Evolutionary conservation across 2,797 vertebrate genomes (phyloP).

Genomic region (Picus viridis): DNA sequence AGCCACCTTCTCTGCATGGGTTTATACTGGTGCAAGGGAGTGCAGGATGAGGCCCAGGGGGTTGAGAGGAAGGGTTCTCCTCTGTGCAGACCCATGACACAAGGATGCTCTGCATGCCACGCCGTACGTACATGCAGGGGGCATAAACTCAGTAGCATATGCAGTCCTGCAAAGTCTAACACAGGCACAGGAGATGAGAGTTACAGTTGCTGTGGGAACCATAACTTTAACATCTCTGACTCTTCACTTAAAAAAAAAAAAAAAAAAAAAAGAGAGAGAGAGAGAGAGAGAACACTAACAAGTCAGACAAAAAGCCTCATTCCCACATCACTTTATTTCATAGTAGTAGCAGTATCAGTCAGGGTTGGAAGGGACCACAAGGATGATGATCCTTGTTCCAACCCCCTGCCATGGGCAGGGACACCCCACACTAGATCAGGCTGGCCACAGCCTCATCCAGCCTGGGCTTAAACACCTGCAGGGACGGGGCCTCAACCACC

Average conservation of each 20-base stretch:
- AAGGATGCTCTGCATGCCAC: not conserved
- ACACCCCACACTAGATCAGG: too few relatives aligned
- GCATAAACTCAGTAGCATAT: slow-evolving; percentile 2
- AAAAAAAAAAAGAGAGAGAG: too few relatives aligned
- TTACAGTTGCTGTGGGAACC: slow-evolving; percentile 69
- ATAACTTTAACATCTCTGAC: slow-evolving; percentile 59
- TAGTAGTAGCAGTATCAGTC: too few relatives aligned
- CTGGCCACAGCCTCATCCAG: too few relatives aligned
- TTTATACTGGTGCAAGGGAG: not conserved
- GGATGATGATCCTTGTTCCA: too few relatives aligned
- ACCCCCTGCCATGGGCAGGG: too few relatives aligned
- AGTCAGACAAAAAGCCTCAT: slow-evolving; percentile 33
- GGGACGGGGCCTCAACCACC: too few relatives aligned
- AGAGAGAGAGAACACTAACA: too few relatives aligned
- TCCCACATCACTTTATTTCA: slow-evolving; percentile 1
- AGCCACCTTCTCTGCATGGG: too few relatives aligned
- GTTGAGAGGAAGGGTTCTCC: not conserved
- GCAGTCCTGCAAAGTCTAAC: slow-evolving; percentile 10
- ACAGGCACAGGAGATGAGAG: not conserved
- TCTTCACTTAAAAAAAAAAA: not conserved
- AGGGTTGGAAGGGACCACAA: too few relatives aligned
- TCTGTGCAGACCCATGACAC: rapidly evolving
- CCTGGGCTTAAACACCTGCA: too few relatives aligned
- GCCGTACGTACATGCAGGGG: not conserved
- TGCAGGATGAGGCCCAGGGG: not conserved